Conservation (phyloP, 2,888 invertebrate species). For the Polietes domitor region DNA sequence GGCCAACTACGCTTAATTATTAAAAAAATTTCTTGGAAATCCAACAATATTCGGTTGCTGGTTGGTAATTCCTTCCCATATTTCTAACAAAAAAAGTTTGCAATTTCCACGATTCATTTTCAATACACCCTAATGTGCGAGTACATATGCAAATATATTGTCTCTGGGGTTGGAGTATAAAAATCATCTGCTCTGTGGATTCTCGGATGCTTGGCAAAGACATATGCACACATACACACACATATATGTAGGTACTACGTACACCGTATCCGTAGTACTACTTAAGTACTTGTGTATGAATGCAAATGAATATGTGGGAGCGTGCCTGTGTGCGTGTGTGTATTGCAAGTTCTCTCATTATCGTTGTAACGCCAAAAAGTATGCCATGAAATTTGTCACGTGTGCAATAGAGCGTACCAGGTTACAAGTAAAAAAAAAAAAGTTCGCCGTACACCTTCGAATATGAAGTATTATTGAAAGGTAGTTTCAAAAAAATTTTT, state of each 20-base stretch:
- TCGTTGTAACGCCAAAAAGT: conserved; percentile 44
- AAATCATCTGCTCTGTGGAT: no score
- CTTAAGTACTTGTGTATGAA: neutral
- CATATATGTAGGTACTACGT: no score
- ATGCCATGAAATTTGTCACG: conserved; percentile 32
- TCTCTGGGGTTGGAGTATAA: neutral
- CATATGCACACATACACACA: no score
- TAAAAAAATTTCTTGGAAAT: no score
- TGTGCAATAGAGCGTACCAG: neutral
- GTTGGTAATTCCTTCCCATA: no score
- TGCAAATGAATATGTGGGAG: neutral
- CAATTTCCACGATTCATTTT: neutral
- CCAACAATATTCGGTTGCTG: no score
- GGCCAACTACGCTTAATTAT: no score
- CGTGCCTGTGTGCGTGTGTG: neutral
- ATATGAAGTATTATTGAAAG: no score
- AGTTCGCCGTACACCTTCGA: no score
- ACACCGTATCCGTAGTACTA: neutral
- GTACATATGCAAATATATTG: conserved; percentile 14
- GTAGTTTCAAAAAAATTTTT: no score
- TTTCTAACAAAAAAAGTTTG: no score
- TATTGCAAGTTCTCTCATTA: conserved; percentile 17
- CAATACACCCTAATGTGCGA: neutral
- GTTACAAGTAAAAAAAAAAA: no score
- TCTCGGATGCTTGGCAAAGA: neutral